A percentile compares a stretch with the other conserved stretches of the same genome.
Conservation (phyloP, 1,140 invertebrate species). For the Platorchestia sp. region DNA sequence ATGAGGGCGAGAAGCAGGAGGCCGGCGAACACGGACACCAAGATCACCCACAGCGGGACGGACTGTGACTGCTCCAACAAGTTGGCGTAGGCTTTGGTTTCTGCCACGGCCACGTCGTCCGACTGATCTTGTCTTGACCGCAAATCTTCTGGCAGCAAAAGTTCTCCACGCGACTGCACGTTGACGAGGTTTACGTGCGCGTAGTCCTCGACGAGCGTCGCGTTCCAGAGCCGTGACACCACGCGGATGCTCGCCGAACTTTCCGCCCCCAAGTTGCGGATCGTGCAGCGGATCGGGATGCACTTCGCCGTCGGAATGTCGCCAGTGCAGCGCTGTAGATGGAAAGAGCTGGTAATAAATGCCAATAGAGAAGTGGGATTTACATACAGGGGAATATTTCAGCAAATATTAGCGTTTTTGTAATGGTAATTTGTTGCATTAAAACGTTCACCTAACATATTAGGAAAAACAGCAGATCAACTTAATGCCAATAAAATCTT, state of each 20-base stretch:
- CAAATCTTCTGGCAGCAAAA: slow-evolving; percentile 81
- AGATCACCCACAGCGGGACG: slow-evolving; percentile 86
- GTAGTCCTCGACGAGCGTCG: slow-evolving; percentile 89
- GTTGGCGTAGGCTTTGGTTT: slow-evolving; percentile 57
- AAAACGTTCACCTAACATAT: neutral
- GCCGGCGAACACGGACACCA: slow-evolving; percentile 83
- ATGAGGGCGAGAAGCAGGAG: slow-evolving; percentile 83
- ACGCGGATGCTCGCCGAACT: slow-evolving; percentile 84
- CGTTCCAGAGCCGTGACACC: slow-evolving; percentile 88
- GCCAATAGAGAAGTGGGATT: neutral
- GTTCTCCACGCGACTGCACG: slow-evolving; percentile 83
- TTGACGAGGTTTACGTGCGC: slow-evolving; percentile 85
- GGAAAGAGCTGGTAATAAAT: slow-evolving; percentile 67
- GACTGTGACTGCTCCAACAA: slow-evolving; percentile 73
- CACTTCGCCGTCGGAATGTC: slow-evolving; percentile 85
- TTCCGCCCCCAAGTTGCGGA: slow-evolving; percentile 81
- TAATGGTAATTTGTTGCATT: neutral
- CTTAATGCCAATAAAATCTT: slow-evolving; percentile 66
- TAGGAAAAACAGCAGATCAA: neutral
- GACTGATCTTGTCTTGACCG: slow-evolving; percentile 75
- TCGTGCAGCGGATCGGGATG: slow-evolving; percentile 84
- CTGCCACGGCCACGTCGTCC: slow-evolving; percentile 57
- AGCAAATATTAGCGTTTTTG: neutral
- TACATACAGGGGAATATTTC: neutral
- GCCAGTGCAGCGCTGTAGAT: slow-evolving; percentile 79